These are phyloP conservation scores for Pardalotus punctatus DNA, from an alignment of 2,113 vertebrate species.

Conservation along the genomic window DNA sequence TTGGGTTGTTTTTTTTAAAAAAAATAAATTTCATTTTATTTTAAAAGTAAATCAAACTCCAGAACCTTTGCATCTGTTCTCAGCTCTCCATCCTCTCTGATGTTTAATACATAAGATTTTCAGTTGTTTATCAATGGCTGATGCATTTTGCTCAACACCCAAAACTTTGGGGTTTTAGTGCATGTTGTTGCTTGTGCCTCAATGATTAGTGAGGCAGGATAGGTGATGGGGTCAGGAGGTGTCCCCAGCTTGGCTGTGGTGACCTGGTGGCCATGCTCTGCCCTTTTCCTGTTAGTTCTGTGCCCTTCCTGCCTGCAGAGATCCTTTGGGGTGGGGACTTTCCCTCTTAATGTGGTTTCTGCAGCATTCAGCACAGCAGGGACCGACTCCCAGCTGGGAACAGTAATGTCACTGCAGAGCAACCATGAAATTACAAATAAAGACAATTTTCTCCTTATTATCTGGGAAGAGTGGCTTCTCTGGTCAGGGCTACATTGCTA, in stretches of 20 bases:
- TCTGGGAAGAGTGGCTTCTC: neutral
- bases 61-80: neutral
- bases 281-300: neutral
- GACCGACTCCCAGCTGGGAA: neutral
- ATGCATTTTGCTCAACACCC: neutral
- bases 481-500: neutral
- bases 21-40: neutral
- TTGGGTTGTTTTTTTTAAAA: neutral
- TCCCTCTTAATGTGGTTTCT: neutral
- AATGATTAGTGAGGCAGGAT: neutral
- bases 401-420: neutral
- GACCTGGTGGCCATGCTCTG: fast-evolving
- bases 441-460: neutral
- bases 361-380: neutral
- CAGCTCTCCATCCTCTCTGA: neutral
- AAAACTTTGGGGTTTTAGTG: neutral
- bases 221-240: neutral
- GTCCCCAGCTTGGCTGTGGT: neutral
- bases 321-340: neutral
- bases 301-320: neutral
- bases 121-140: neutral
- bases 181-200: neutral
- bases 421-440: neutral
- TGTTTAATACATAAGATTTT: neutral
- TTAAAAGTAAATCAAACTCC: neutral